Percentiles rank a stretch among this genome's conserved stretches.
phyloP scores from a whole-genome alignment of 2,797 vertebrate genomes.

The Aldrovandia affinis region DNA sequence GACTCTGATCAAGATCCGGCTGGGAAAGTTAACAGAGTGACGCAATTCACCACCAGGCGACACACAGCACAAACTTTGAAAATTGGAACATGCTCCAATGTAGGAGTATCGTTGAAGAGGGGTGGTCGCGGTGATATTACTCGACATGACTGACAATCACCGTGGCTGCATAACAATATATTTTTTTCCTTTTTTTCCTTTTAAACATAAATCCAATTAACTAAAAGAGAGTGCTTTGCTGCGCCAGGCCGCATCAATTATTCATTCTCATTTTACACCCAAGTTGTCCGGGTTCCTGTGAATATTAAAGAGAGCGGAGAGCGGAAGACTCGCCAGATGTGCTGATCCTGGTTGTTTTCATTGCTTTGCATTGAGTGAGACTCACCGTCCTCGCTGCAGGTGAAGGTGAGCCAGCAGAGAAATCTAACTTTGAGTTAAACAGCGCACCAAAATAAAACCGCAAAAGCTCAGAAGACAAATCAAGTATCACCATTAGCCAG shows the following conservation, averaged over 20 bases:
- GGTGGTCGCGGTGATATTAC: constrained; percentile 50
- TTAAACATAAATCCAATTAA: constrained; percentile 73
- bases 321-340: constrained; percentile 67
- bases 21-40: not conserved
- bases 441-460: not conserved
- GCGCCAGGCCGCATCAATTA: constrained; percentile 70
- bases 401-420: constrained; percentile 26
- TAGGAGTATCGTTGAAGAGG: constrained; percentile 38
- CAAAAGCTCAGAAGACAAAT: not conserved
- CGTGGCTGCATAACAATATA: constrained; percentile 51
- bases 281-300: constrained; percentile 69
- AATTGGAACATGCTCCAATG: constrained; percentile 18
- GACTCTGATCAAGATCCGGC: no score
- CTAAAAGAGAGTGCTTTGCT: constrained; percentile 68
- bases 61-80: constrained; percentile 17
- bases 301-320: constrained; percentile 69
- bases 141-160: constrained; percentile 47
- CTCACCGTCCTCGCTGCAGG: constrained; percentile 33
- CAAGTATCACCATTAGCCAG: not conserved
- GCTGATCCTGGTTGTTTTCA: constrained; percentile 62
- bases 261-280: constrained; percentile 70
- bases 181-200: constrained; percentile 51
- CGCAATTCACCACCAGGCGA: not conserved
- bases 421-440: not conserved
- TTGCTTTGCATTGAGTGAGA: constrained; percentile 58